Evolutionary conservation across 2,888 invertebrate species (phyloP).

Genomic region (Hermodice carunculata): DNA sequence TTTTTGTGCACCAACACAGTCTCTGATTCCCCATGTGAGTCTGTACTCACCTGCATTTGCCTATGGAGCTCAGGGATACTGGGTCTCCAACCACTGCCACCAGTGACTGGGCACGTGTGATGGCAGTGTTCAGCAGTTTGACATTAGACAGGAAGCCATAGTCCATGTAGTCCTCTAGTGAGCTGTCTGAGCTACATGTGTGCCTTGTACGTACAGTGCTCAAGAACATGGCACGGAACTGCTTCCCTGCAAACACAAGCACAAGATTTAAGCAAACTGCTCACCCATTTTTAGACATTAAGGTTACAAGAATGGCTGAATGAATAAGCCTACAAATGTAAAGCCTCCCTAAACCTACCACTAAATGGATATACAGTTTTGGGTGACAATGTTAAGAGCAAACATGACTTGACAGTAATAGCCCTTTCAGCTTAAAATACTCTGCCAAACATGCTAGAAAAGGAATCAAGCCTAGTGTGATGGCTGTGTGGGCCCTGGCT

Average conservation of each 20-base stretch:
- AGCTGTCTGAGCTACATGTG: constrained; percentile 75
- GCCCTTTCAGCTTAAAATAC: too few species aligned
- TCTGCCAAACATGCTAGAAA: too few species aligned
- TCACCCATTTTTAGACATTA: background rate
- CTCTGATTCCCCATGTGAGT: too few species aligned
- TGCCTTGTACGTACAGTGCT: constrained; percentile 83
- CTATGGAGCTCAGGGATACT: constrained; percentile 83
- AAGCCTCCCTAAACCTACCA: too few species aligned
- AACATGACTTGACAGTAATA: too few species aligned
- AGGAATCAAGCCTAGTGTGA: too few species aligned
- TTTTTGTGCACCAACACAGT: too few species aligned
- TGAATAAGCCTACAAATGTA: too few species aligned
- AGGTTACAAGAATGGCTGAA: too few species aligned
- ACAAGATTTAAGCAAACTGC: background rate
- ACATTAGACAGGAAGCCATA: constrained; percentile 87
- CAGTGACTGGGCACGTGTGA: constrained; percentile 84
- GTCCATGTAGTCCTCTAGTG: constrained; percentile 73
- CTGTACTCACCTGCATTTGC: constrained; percentile 78
- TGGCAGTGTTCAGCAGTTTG: constrained; percentile 85
- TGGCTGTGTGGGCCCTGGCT: too few species aligned
- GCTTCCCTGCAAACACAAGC: constrained; percentile 75
- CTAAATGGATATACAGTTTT: too few species aligned
- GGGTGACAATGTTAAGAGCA: too few species aligned
- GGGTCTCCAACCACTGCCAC: constrained; percentile 90
- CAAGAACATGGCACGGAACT: constrained; percentile 85